phyloP scores from a whole-genome alignment of 2,797 vertebrate species.

The Muscicapa comitata region DNA sequence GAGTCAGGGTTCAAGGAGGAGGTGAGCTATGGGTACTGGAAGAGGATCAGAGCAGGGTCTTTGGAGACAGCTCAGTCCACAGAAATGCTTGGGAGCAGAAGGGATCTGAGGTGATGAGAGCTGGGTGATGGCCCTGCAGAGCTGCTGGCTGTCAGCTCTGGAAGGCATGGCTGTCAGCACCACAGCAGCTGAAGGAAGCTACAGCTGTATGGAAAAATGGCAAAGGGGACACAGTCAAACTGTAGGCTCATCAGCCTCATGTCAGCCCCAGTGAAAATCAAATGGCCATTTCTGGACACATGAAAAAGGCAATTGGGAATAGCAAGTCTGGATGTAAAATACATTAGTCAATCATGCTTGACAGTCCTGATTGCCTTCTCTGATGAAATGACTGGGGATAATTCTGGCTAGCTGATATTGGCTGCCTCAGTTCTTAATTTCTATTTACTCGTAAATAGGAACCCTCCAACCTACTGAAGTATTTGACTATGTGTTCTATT shows the following conservation, averaged over 20 bases:
- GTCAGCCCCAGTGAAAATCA: background rate
- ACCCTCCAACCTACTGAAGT: background rate
- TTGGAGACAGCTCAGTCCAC: background rate
- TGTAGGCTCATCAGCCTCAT: background rate
- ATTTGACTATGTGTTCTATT: background rate
- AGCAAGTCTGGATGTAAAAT: background rate
- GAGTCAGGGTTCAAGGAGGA: background rate
- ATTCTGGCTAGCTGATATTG: background rate
- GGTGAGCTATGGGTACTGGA: background rate
- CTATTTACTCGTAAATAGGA: background rate
- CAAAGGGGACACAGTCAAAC: background rate
- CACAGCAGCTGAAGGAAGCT: accelerated
- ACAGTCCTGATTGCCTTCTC: background rate
- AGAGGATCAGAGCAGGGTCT: background rate
- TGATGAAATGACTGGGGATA: background rate
- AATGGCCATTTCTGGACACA: background rate
- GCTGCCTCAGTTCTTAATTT: background rate
- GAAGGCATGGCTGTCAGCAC: background rate
- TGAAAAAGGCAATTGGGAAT: background rate
- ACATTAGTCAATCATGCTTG: background rate
- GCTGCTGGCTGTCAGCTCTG: background rate
- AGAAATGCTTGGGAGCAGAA: background rate
- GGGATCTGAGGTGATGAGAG: background rate
- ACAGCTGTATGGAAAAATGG: background rate
- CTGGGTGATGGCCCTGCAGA: background rate